Percentiles rank a stretch among this genome's conserved stretches.
phyloP scores from a whole-genome alignment of 2,888 invertebrate genomes.

The Deroplatys truncata region DNA sequence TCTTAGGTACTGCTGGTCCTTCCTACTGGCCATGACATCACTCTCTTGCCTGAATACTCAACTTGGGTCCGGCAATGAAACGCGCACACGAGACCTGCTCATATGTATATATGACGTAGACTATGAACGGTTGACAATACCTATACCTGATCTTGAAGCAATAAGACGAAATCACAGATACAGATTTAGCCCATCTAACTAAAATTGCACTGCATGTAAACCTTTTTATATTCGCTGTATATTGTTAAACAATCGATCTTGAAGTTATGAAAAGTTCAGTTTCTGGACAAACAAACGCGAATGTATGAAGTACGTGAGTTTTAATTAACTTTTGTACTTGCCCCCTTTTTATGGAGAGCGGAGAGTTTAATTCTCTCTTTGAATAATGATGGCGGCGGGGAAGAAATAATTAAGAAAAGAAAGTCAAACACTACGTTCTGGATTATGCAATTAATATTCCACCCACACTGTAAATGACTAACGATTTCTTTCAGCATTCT shows the following conservation, averaged over 20 bases:
- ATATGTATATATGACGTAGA: too few species aligned
- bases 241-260: background rate
- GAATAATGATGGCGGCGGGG: background rate
- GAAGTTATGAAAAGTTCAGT: background rate
- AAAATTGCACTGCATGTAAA: too few species aligned
- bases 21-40: too few species aligned
- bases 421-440: constrained; percentile 5
- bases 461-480: constrained; percentile 5
- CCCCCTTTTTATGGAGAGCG: background rate
- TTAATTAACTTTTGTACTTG: background rate
- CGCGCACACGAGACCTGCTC: too few species aligned
- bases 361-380: background rate
- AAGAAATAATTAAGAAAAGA: constrained; percentile 15
- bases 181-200: too few species aligned
- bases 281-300: background rate
- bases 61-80: too few species aligned
- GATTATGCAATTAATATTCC: constrained; percentile 13
- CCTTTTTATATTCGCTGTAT: too few species aligned
- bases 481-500: background rate
- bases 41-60: too few species aligned
- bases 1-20: too few species aligned
- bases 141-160: too few species aligned
- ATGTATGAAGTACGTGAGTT: background rate
- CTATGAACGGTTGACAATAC: too few species aligned
- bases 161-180: too few species aligned